phyloP scores from a whole-genome alignment of 2,888 invertebrate genomes.

The Thecocarcelia acutangulata region DNA sequence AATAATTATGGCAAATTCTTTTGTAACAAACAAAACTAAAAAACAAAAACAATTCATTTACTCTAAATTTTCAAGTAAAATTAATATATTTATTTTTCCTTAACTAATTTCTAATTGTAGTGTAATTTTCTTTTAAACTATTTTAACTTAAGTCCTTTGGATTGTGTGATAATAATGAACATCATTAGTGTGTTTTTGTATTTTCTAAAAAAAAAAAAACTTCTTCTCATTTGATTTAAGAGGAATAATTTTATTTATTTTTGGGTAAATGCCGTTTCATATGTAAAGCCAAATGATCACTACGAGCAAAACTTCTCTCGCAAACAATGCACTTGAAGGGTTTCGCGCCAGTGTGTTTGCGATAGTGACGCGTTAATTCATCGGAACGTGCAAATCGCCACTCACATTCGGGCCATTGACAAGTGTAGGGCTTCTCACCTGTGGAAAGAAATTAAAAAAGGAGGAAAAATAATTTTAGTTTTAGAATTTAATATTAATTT shows the following conservation, averaged over 20 bases:
- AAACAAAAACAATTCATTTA: conserved; percentile 59
- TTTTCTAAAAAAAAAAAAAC: conserved; percentile 1
- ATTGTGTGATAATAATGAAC: conserved; percentile 72
- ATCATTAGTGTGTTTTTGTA: conserved; percentile 64
- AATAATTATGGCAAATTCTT: conserved; percentile 58
- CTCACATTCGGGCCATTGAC: conserved; percentile 98
- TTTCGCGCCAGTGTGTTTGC: conserved; percentile 98
- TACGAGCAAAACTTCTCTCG: conserved; percentile 96
- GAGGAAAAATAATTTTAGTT: no score
- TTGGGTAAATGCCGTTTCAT: conserved; percentile 98
- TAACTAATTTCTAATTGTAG: conserved; percentile 35
- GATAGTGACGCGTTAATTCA: conserved; percentile 96
- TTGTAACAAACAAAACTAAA: conserved; percentile 43
- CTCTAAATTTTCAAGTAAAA: conserved; percentile 18
- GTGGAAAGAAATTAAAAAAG: conserved; percentile 74
- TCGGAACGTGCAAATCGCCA: conserved; percentile 98
- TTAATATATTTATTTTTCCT: not conserved
- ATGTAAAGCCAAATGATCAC: conserved; percentile 97
- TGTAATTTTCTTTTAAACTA: conserved; percentile 56
- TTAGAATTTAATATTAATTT: not conserved
- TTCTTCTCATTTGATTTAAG: not conserved
- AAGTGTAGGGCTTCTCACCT: conserved; percentile 99
- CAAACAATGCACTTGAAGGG: conserved; percentile 98
- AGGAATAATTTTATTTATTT: conserved; percentile 78
- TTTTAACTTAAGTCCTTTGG: conserved; percentile 79